A percentile compares a stretch with the other conserved stretches of the same genome.
Conservation (phyloP, 2,797 vertebrate species). For the Sparus aurata region DNA sequence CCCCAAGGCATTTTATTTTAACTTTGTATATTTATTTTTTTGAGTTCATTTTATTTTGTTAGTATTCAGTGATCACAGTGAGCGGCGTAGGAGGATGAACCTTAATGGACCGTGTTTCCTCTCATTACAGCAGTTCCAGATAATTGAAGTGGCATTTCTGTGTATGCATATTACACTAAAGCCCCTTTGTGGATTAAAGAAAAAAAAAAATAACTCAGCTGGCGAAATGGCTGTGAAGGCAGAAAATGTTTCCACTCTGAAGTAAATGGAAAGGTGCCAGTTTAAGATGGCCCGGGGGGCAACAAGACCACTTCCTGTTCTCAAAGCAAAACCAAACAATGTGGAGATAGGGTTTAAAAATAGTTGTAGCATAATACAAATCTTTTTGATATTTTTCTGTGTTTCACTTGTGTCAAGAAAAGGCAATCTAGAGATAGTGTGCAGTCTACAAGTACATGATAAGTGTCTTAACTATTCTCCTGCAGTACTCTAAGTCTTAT, state of each 20-base stretch:
- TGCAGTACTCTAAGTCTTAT: neutral
- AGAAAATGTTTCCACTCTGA: slow-evolving; percentile 39
- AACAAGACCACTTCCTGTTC: slow-evolving; percentile 13
- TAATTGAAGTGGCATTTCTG: slow-evolving; percentile 76
- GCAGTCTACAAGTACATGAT: neutral
- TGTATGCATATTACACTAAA: slow-evolving; percentile 74
- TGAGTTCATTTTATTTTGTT: slow-evolving; percentile 52
- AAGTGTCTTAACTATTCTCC: neutral
- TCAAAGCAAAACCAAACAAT: slow-evolving; percentile 25
- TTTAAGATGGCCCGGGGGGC: slow-evolving; percentile 13
- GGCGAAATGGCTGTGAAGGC: slow-evolving; percentile 48
- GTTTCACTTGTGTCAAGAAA: slow-evolving; percentile 1
- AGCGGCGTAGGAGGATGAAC: slow-evolving; percentile 62
- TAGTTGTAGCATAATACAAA: neutral
- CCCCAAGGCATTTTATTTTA: slow-evolving; percentile 4
- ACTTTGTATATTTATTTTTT: slow-evolving; percentile 20
- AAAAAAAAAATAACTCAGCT: slow-evolving; percentile 42
- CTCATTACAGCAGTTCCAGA: slow-evolving; percentile 75
- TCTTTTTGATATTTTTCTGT: neutral
- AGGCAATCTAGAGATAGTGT: neutral
- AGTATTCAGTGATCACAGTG: slow-evolving; percentile 62
- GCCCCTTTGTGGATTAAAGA: slow-evolving; percentile 71
- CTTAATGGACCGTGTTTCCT: slow-evolving; percentile 70
- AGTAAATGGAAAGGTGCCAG: slow-evolving; percentile 41
- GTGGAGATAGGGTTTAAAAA: slow-evolving; percentile 2